phyloP scores from a whole-genome alignment of 1,140 invertebrate species.

The Orchesella cincta region DNA sequence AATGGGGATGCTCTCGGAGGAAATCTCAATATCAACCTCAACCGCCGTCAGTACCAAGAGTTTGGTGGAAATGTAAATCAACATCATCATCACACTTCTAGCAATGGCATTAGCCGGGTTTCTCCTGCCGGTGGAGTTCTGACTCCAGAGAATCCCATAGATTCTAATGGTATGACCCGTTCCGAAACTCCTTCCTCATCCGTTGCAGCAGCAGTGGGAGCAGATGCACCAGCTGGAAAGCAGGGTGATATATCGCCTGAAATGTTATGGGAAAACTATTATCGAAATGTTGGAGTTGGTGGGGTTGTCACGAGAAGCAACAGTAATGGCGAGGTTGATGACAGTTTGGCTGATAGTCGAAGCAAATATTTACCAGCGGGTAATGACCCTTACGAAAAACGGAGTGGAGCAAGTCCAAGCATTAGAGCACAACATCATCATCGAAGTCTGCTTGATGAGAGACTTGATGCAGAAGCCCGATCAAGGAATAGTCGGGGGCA shows the following conservation, averaged over 20 bases:
- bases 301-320: background rate
- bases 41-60: constrained; percentile 30
- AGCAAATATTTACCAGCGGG: background rate
- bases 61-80: constrained; percentile 3
- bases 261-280: constrained; percentile 33
- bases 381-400: constrained; percentile 19
- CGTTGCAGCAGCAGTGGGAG: background rate
- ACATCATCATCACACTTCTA: background rate
- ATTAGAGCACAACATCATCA: too few species aligned
- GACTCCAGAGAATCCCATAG: background rate
- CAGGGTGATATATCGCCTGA: background rate
- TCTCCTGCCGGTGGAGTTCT: background rate
- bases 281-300: background rate
- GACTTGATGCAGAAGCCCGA: too few species aligned
- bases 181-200: background rate
- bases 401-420: too few species aligned
- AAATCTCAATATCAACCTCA: constrained; percentile 42
- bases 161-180: background rate
- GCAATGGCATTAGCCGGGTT: background rate
- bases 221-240: background rate
- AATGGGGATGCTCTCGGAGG: constrained; percentile 17
- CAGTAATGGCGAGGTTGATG: background rate
- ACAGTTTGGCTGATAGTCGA: background rate
- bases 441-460: too few species aligned
- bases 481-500: too few species aligned